A percentile compares a stretch with the other conserved stretches of the same genome.
These are phyloP conservation scores for Pyrrhia umbra DNA, from an alignment of 2,888 invertebrate genomes.

Conservation along the genomic window DNA sequence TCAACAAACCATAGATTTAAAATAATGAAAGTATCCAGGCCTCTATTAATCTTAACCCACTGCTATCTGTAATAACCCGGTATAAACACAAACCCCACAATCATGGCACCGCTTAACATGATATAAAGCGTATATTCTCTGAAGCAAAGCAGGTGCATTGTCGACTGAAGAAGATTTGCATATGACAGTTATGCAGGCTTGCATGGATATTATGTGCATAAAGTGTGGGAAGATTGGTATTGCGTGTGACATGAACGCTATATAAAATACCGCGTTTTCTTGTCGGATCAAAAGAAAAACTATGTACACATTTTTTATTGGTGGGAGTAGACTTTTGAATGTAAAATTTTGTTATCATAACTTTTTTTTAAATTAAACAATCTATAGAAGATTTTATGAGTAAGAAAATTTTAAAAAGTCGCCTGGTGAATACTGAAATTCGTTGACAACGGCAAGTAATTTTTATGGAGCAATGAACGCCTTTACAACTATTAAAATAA, in stretches of 20 bases:
- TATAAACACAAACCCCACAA: background rate
- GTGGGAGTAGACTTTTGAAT: background rate
- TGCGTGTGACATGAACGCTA: background rate
- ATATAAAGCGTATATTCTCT: slow-evolving; percentile 10
- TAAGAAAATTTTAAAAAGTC: no score
- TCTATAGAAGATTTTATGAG: no score
- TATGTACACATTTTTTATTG: background rate
- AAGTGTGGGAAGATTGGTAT: background rate
- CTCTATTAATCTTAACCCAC: background rate
- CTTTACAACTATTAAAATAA: no score
- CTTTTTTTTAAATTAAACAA: no score
- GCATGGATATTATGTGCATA: background rate
- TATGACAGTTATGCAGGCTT: slow-evolving; percentile 7
- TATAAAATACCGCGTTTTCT: background rate
- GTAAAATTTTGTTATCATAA: background rate
- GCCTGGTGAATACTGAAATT: no score
- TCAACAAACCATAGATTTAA: no score
- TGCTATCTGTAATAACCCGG: background rate
- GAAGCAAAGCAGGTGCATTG: slow-evolving; percentile 20
- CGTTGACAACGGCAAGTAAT: no score
- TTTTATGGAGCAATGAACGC: no score
- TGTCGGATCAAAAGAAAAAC: no score
- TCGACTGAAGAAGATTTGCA: slow-evolving; percentile 22
- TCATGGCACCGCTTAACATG: slow-evolving; percentile 16
- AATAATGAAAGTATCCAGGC: no score